Conservation (phyloP, 2,113 vertebrate species). For the Ahaetulla prasina region DNA sequence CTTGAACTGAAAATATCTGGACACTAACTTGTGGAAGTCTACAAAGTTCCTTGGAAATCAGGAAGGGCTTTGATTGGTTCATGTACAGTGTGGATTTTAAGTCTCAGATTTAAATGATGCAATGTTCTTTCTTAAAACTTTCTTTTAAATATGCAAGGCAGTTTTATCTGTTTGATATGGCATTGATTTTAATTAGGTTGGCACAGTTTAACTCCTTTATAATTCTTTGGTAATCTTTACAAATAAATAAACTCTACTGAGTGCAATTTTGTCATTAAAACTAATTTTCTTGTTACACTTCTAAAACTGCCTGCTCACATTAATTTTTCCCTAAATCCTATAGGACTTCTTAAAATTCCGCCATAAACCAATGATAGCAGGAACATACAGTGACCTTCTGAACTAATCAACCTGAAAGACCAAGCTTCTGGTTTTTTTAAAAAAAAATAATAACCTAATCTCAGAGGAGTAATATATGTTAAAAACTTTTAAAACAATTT, state of each 20-base stretch:
- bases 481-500: constrained; percentile 27
- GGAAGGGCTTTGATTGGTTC: neutral
- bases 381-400: neutral
- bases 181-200: constrained; percentile 22
- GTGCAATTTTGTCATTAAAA: constrained; percentile 29
- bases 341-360: constrained; percentile 25
- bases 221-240: constrained; percentile 10
- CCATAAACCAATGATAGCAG: constrained; percentile 6
- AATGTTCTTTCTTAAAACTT: constrained; percentile 7
- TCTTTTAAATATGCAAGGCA: constrained; percentile 5
- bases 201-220: constrained; percentile 16
- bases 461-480: neutral
- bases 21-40: neutral
- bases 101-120: neutral
- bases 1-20: neutral
- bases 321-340: constrained; percentile 19
- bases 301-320: constrained; percentile 17
- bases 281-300: constrained; percentile 26
- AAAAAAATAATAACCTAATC: neutral
- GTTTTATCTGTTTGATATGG: constrained; percentile 11
- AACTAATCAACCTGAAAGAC: constrained; percentile 17
- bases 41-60: neutral
- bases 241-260: neutral
- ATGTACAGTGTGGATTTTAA: neutral
- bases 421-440: neutral